Conservation (phyloP, 2,113 vertebrate genomes). For the Myotis yumanensis region DNA sequence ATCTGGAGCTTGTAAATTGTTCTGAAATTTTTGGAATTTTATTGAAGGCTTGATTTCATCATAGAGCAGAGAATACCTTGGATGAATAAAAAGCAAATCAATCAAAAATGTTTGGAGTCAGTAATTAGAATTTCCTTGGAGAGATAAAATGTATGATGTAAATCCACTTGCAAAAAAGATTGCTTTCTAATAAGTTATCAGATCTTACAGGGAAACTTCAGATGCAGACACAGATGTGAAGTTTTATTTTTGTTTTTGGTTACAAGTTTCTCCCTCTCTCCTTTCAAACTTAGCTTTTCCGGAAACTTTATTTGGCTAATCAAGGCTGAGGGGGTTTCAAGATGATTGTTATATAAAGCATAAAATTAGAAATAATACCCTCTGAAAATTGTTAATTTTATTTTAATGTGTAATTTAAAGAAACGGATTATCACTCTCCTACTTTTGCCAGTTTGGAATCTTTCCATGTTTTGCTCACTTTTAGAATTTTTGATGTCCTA, state of each 20-base stretch:
- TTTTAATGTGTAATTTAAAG: constrained; percentile 52
- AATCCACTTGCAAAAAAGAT: constrained; percentile 63
- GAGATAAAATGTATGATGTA: constrained; percentile 72
- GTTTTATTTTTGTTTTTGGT: constrained; percentile 46
- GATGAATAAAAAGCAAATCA: constrained; percentile 77
- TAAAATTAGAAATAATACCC: constrained; percentile 49
- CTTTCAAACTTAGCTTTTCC: constrained; percentile 53
- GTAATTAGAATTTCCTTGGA: constrained; percentile 71
- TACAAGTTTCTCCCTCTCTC: neutral
- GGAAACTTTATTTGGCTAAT: constrained; percentile 56
- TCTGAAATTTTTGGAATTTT: constrained; percentile 78
- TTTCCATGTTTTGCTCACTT: constrained; percentile 54
- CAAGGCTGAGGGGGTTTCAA: constrained; percentile 43
- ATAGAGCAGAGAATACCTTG: constrained; percentile 72
- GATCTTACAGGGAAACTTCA: constrained; percentile 52
- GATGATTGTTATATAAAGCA: constrained; percentile 42
- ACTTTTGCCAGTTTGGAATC: constrained; percentile 51
- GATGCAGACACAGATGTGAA: constrained; percentile 57
- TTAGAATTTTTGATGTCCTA: constrained; percentile 37
- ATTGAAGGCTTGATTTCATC: constrained; percentile 77
- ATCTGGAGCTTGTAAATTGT: constrained; percentile 78
- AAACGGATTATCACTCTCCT: neutral
- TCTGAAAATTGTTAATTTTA: constrained; percentile 62
- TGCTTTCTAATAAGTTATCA: constrained; percentile 75
- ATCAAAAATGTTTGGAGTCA: constrained; percentile 72